These are phyloP conservation scores for Diadegma fenestrale DNA, from an alignment of 2,888 invertebrate species.

Conservation along the genomic window DNA sequence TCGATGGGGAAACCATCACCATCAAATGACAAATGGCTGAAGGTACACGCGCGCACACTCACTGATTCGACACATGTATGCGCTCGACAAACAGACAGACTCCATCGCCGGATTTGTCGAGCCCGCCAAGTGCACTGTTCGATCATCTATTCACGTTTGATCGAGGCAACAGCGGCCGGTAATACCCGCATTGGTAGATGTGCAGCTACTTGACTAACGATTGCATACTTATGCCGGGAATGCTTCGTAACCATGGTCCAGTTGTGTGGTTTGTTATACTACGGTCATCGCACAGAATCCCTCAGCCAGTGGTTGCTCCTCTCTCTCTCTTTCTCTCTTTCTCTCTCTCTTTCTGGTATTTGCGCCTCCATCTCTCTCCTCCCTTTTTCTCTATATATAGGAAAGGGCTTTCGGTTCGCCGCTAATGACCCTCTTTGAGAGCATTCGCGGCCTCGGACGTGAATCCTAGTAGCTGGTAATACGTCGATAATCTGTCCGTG, in stretches of 20 bases:
- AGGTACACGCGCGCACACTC: conserved; percentile 17
- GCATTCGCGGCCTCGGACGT: conserved; percentile 43
- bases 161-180: conserved; percentile 41
- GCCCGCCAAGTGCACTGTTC: conserved; percentile 57
- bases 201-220: conserved; percentile 13
- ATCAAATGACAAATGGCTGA: conserved; percentile 30
- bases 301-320: conserved; percentile 15
- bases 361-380: conserved; percentile 18
- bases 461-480: conserved; percentile 55
- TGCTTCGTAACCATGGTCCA: conserved; percentile 30
- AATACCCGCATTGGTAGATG: conserved; percentile 8
- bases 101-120: conserved; percentile 3
- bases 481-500: conserved; percentile 58
- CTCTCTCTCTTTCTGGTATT: conserved; percentile 2
- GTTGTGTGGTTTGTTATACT: conserved; percentile 11
- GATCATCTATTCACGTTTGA: conserved; percentile 57
- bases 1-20: conserved; percentile 36
- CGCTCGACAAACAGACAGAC: not conserved
- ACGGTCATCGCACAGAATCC: conserved; percentile 37
- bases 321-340: not conserved
- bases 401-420: conserved; percentile 65
- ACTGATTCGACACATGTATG: not conserved
- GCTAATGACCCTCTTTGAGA: conserved; percentile 64
- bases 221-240: conserved; percentile 12
- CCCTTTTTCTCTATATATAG: conserved; percentile 17